Evolutionary conservation across 2,797 vertebrate genomes (phyloP), one percentile per base, ranked within the genome.

Genomic region (Australoheros facetus): DNA sequence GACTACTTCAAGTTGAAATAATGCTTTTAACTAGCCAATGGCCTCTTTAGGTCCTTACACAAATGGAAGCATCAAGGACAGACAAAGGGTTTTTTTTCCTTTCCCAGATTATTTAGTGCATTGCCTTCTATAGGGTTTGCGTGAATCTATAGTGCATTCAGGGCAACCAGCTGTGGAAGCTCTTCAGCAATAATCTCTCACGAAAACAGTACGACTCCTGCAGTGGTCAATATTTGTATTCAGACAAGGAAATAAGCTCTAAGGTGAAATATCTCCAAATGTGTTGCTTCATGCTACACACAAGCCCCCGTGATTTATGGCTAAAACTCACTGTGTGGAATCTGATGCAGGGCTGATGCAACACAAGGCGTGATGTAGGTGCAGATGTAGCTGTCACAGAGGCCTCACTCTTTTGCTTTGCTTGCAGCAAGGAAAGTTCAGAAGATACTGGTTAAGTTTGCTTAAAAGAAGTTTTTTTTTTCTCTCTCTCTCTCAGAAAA

Each of bases 21-120:
- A 92, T 91, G 91, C 74, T 87, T 90, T 93, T 91, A 94, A 94
- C 94, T 89, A 91, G 60, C 81, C 81, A 87, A 91, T 89, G 89
- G 87, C 56, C 69, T 88, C 81, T 87, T 85, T 69, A 64, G 84
- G 83, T 77, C 79, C 86, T 39, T 73, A 78, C 86, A 87, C 82
- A 90, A 89, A 87, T 80, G 79, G 80, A 83, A 48, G 66, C 82
- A 82, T 80, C 81, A 81, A 82, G 79, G 64, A 78, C 84, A 79
- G 71, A 73, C 75, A 86, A 57, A 76, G 73, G 81, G 75, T 94
- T 88, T 90, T 85, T 88, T 79, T 85, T 80, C 34, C 74, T 62
- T 78, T 78, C 28, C 51, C 73, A 64, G 78, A 86, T 89, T 81
- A 79, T 85, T 87, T 82, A 66, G 85, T 87, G 87, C 91, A 85